A percentile compares a stretch with the other conserved stretches of the same genome.
Conservation (phyloP, 2,888 invertebrate genomes). For the Mesochorus sp. region DNA sequence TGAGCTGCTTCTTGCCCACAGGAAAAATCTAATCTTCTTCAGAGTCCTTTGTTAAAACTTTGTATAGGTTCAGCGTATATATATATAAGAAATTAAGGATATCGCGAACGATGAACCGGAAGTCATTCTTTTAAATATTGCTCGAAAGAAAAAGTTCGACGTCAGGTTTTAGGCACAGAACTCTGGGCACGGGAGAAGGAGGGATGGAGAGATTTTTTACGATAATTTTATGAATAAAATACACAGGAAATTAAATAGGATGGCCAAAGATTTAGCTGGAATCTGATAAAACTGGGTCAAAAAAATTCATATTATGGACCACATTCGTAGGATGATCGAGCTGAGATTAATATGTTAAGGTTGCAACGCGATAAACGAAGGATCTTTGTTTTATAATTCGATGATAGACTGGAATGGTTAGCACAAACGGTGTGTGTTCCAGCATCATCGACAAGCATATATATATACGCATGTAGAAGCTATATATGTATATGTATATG, state of each 20-base stretch:
- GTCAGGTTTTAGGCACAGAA: too few relatives aligned
- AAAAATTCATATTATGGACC: background rate
- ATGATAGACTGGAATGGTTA: background rate
- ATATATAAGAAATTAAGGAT: too few relatives aligned
- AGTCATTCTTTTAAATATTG: too few relatives aligned
- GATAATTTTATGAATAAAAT: background rate
- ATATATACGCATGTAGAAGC: background rate
- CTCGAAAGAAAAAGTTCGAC: too few relatives aligned
- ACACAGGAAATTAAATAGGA: background rate
- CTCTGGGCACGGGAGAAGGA: too few relatives aligned
- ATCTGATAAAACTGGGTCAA: too few relatives aligned
- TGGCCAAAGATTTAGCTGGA: too few relatives aligned
- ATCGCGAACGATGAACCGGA: too few relatives aligned
- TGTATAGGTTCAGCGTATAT: too few relatives aligned
- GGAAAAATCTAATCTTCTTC: too few relatives aligned
- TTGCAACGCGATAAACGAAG: background rate
- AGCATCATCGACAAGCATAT: background rate
- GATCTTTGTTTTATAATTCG: constrained; percentile 4
- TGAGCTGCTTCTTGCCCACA: too few relatives aligned
- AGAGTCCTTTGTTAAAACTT: too few relatives aligned
- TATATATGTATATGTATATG: background rate
- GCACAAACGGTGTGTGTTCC: background rate
- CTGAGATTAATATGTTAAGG: background rate
- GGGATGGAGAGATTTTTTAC: background rate
- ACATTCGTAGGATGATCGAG: background rate